These are phyloP conservation scores for Peromyscus aztecus DNA, from an alignment of 2,797 vertebrate species.

Conservation along the genomic window DNA sequence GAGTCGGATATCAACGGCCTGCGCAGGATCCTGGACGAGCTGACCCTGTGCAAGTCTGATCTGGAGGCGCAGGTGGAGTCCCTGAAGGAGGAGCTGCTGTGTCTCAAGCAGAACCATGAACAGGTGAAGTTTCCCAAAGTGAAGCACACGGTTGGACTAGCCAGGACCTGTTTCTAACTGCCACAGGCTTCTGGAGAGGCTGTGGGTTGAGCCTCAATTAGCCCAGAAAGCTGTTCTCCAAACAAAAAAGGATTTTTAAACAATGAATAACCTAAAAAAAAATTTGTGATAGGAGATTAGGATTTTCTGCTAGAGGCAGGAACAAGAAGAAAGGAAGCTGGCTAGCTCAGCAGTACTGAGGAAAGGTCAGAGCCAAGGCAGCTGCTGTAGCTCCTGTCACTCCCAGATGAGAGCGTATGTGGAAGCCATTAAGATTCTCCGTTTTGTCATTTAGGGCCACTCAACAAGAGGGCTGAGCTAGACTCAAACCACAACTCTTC, in stretches of 20 bases:
- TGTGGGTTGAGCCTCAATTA: neutral
- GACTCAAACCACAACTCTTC: neutral
- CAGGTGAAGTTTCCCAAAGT: constrained; percentile 87
- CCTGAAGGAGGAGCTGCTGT: constrained; percentile 94
- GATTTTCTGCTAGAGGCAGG: constrained; percentile 2
- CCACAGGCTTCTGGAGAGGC: neutral
- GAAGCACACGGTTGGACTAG: neutral
- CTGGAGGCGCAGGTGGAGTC: constrained; percentile 95
- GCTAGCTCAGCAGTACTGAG: neutral
- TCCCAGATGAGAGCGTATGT: fast-evolving
- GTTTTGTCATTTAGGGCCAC: neutral
- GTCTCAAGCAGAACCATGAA: constrained; percentile 94
- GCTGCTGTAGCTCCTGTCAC: neutral
- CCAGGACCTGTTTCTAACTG: neutral
- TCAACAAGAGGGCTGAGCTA: neutral
- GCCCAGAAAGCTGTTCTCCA: neutral
- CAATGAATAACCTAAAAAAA: constrained; percentile 50
- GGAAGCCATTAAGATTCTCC: too few relatives aligned
- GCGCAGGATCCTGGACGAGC: constrained; percentile 93
- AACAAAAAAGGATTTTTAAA: constrained; percentile 57
- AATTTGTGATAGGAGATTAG: neutral
- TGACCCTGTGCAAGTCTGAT: constrained; percentile 93
- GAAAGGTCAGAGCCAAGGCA: neutral
- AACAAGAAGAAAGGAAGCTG: neutral
- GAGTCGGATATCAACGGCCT: constrained; percentile 94